Evolutionary conservation across 2,888 invertebrate genomes (phyloP).

Genomic region (Cephus pulcher): DNA sequence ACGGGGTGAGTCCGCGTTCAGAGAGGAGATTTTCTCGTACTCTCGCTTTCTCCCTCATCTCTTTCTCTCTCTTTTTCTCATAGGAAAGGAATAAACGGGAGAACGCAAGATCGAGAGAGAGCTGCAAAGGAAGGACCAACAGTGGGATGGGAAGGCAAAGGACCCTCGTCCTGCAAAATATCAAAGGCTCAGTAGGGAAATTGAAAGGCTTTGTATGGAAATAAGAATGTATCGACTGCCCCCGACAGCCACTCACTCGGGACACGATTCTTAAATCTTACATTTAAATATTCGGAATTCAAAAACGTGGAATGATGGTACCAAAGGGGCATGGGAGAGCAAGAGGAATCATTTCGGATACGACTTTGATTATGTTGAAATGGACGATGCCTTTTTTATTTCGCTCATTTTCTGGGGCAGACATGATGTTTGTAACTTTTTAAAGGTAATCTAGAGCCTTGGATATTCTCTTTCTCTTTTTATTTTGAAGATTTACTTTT

Average conservation of each 20-base stretch:
- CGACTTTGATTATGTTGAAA: too few species aligned
- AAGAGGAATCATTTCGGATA: too few species aligned
- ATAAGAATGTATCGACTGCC: slow-evolving; percentile 61
- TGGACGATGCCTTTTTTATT: too few species aligned
- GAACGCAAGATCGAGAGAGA: slow-evolving; percentile 5
- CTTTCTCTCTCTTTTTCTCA: background rate
- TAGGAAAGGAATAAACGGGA: background rate
- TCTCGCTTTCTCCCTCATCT: slow-evolving; percentile 16
- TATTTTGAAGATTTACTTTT: too few species aligned
- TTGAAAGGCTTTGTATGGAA: slow-evolving; percentile 63
- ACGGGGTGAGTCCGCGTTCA: slow-evolving; percentile 4
- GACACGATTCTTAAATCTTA: slow-evolving; percentile 47
- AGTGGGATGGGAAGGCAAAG: slow-evolving; percentile 29
- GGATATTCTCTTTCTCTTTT: too few species aligned
- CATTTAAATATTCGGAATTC: slow-evolving; percentile 34
- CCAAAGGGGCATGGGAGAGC: too few species aligned
- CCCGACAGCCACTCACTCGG: slow-evolving; percentile 46
- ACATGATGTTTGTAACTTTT: too few species aligned
- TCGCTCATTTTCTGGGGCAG: too few species aligned
- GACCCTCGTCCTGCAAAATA: slow-evolving; percentile 52
- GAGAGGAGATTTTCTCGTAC: slow-evolving; percentile 26
- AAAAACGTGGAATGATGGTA: too few species aligned
- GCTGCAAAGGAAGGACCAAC: slow-evolving; percentile 9
- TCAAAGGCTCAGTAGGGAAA: slow-evolving; percentile 60
- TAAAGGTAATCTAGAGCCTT: too few species aligned